Conservation (phyloP, 2,888 invertebrate species). For the Geotrupes spiniger region DNA sequence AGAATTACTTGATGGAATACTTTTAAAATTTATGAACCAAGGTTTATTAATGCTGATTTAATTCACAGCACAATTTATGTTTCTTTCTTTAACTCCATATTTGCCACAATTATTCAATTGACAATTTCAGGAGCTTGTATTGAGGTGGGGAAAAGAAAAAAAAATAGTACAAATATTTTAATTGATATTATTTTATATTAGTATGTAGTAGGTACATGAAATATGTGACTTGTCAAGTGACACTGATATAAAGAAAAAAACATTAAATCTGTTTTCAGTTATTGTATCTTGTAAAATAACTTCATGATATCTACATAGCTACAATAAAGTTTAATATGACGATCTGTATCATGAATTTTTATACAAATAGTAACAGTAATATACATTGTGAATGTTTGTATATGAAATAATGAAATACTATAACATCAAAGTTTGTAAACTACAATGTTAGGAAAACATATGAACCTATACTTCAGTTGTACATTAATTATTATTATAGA, state of each 20-base stretch:
- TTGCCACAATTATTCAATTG: no score
- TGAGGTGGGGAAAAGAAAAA: no score
- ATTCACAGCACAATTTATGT: slow-evolving; percentile 3
- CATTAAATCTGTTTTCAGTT: background rate
- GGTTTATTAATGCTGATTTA: no score
- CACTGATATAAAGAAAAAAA: background rate
- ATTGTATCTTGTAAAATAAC: slow-evolving; percentile 5
- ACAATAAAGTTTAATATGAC: background rate
- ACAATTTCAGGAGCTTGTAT: no score
- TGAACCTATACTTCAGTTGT: background rate
- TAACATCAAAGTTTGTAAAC: slow-evolving; percentile 4
- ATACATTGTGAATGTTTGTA: slow-evolving; percentile 15
- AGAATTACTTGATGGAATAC: no score
- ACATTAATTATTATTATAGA: no score
- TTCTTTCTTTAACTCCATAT: background rate
- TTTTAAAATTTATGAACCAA: no score
- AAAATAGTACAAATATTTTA: no score
- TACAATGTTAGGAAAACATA: slow-evolving; percentile 1
- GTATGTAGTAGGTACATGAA: slow-evolving; percentile 14
- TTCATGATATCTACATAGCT: slow-evolving; percentile 8
- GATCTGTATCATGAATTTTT: slow-evolving; percentile 4
- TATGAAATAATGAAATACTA: slow-evolving; percentile 9
- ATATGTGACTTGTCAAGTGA: slow-evolving; percentile 10
- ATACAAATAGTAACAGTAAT: slow-evolving; percentile 18
- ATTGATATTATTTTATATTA: background rate